phyloP scores from a whole-genome alignment of 2,888 invertebrate species.

The Gordius sp. region DNA sequence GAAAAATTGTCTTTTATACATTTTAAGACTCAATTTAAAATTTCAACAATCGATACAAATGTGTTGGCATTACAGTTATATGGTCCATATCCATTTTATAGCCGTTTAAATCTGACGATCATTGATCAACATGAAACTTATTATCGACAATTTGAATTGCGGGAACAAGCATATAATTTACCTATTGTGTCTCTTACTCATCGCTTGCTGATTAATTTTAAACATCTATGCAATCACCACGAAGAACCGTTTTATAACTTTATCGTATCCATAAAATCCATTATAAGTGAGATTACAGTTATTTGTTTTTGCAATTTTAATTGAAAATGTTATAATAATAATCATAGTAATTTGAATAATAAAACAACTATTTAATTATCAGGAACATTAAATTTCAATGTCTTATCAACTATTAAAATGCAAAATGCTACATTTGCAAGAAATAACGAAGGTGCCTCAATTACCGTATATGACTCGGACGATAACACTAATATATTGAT shows the following conservation, averaged over 20 bases:
- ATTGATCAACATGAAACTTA: slow-evolving; percentile 3
- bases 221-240: background rate
- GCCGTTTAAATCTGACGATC: background rate
- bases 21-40: too few species aligned
- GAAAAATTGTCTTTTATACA: too few species aligned
- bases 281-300: slow-evolving; percentile 1
- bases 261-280: background rate
- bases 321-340: background rate
- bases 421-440: too few species aligned
- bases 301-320: background rate
- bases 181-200: background rate
- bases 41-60: background rate
- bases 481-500: too few species aligned
- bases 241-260: background rate
- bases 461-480: too few species aligned
- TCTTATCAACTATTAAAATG: too few species aligned
- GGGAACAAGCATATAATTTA: background rate
- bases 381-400: too few species aligned
- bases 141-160: background rate
- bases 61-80: background rate
- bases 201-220: background rate
- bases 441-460: too few species aligned
- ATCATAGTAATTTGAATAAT: too few species aligned
- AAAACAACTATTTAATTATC: too few species aligned
- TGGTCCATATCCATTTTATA: background rate